phyloP scores from a whole-genome alignment of 2,797 vertebrate species.

The Spheniscus humboldti region DNA sequence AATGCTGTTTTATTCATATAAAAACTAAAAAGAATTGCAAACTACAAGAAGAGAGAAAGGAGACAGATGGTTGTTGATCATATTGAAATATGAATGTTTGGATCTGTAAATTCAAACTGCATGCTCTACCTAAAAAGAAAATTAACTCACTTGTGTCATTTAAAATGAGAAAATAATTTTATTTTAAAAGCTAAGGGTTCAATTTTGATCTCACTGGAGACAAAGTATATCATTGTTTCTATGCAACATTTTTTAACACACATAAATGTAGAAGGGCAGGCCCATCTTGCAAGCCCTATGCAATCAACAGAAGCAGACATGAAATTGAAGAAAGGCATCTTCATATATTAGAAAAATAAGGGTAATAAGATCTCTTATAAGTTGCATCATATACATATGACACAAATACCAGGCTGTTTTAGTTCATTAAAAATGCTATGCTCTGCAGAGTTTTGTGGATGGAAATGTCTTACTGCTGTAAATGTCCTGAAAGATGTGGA shows the following conservation, averaged over 20 bases:
- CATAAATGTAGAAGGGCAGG: neutral
- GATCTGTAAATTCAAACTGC: neutral
- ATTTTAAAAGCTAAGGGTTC: fast-evolving
- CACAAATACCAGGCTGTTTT: neutral
- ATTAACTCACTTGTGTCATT: neutral
- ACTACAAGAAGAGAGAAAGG: neutral
- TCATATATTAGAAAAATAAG: neutral
- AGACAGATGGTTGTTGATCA: neutral
- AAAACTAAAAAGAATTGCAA: neutral
- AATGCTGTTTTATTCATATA: neutral
- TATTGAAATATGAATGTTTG: neutral
- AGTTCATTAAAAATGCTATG: neutral
- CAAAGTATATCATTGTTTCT: neutral
- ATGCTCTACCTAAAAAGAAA: neutral
- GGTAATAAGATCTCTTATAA: neutral
- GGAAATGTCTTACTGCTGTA: neutral
- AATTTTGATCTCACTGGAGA: neutral
- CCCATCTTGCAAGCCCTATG: neutral
- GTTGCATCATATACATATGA: neutral
- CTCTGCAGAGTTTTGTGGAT: neutral
- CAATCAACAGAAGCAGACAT: neutral
- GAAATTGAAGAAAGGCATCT: neutral
- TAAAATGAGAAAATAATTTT: neutral
- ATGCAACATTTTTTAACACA: neutral
- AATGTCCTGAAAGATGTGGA: neutral